Base-by-base conservation (phyloP, 2,797 vertebrate genomes). In the Huso huso region DNA sequence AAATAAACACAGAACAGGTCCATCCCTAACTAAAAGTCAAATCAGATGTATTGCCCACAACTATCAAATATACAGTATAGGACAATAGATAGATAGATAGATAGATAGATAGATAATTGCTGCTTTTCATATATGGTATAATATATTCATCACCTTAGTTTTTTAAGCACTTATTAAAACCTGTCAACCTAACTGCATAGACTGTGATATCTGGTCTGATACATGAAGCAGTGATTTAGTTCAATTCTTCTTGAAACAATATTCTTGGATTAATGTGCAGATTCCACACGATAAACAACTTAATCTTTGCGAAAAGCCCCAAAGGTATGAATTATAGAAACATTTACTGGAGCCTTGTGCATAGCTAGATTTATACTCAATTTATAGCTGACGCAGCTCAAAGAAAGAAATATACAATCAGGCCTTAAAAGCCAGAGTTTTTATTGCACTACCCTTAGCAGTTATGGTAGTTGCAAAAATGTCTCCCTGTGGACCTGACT, bases 361-460 rank as follows among this genome's bases (percentile, higher is more conserved):
- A 90, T 85, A 87, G 90, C 88, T 78, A 77, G 91, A 90, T 93
- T 95, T 94, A 94, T 95, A 87, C 89, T 91, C 92, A 93, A 93
- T 95, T 95, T 96, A 94, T 94, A 90, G 89, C 90, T 95, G 93
- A 94, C 91, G 93, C 89, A 90, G 88, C 90, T 87, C 78, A 78
- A 85, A 89, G 88, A 86, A 88, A 88, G 81, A 90, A 90, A 93
- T 91, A 88, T 90, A 90, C 87, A 92, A 91, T 90, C 91, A 90
- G 91, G 91, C 88, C 92, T 95, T 95, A 94, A 95, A 95, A 94
- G 88, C 81, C 84, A 81, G 72, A 87, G 89, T 79, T 84, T 89
- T 89, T 87, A 88, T 86, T 87, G 89, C 89, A 82, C 86, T 85
- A 86, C 85, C 76, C 67, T 69, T 76, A 87, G 84, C 89, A 86